Percentiles rank a stretch among this genome's conserved stretches.
These are phyloP conservation scores for Cryptocephalus moraei DNA, from an alignment of 2,888 invertebrate species.

Conservation along the genomic window DNA sequence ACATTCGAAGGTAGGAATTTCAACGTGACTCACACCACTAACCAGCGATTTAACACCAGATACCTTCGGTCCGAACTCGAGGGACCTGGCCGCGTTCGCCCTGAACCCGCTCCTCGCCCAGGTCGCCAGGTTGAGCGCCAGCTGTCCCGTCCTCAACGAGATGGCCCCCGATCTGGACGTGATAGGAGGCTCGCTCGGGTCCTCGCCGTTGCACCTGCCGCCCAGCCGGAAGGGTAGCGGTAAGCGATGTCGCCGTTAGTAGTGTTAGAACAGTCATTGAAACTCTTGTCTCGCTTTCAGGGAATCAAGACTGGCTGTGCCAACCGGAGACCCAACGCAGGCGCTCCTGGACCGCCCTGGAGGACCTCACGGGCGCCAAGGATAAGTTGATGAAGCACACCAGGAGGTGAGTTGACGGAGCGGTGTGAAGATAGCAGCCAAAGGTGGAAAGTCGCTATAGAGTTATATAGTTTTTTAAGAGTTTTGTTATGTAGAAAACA, in stretches of 20 bases:
- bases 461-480: too few relatives aligned
- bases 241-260: slow-evolving; percentile 25
- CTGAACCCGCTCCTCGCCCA: slow-evolving; percentile 35
- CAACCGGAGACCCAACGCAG: slow-evolving; percentile 46
- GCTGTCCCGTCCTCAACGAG: slow-evolving; percentile 62
- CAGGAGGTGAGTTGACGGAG: slow-evolving; percentile 38
- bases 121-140: slow-evolving; percentile 54
- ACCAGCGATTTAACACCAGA: slow-evolving; percentile 4
- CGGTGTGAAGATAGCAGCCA: too few relatives aligned
- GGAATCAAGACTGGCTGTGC: slow-evolving; percentile 37
- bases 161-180: slow-evolving; percentile 35
- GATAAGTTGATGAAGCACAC: slow-evolving; percentile 42
- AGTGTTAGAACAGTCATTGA: not conserved
- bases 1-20: too few relatives aligned
- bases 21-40: too few relatives aligned
- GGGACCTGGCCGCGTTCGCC: slow-evolving; percentile 31
- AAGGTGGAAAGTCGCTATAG: too few relatives aligned
- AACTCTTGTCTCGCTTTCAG: slow-evolving; percentile 14
- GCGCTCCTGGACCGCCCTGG: slow-evolving; percentile 82
- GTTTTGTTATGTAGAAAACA: too few relatives aligned
- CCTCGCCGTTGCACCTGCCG: slow-evolving; percentile 39
- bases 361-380: slow-evolving; percentile 51
- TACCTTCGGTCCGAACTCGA: slow-evolving; percentile 22
- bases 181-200: slow-evolving; percentile 37
- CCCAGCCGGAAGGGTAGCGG: slow-evolving; percentile 54